These are phyloP conservation scores for Astropecten irregularis DNA, from an alignment of 53 echinoderm and acorn worm species.

Conservation along the genomic window DNA sequence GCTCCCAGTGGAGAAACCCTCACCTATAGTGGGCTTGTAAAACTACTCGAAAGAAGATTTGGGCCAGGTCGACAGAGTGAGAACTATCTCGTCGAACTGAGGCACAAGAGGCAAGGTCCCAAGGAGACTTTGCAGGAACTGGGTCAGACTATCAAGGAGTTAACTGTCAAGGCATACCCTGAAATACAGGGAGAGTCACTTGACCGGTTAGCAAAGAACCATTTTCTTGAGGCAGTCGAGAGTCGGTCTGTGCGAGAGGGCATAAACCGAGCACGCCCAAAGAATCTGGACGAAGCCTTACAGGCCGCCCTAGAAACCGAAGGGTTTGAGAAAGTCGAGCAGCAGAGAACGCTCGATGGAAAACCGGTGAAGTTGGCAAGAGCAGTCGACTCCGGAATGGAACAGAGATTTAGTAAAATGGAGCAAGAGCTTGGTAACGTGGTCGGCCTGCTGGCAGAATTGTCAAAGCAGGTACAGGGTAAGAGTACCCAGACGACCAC, in stretches of 20 bases:
- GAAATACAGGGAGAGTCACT: not conserved
- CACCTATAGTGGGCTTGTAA: not conserved
- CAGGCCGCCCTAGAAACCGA: constrained; percentile 14
- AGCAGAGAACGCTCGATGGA: constrained; percentile 1
- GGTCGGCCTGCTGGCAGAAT: not conserved
- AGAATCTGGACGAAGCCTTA: constrained; percentile 2
- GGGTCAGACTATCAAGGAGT: not conserved
- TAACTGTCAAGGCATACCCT: not conserved
- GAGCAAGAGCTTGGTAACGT: not conserved
- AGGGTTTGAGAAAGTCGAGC: constrained; percentile 1
- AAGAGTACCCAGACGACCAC: not conserved
- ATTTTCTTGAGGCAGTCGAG: not conserved
- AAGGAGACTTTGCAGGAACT: not conserved
- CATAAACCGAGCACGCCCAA: not conserved
- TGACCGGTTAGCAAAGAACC: constrained; percentile 12
- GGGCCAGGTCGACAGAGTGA: not conserved
- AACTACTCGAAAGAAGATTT: not conserved
- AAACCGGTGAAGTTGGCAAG: constrained; percentile 22
- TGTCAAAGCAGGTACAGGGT: not conserved
- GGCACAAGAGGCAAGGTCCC: not conserved
- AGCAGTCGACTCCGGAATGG: not conserved
- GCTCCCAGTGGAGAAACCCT: not conserved
- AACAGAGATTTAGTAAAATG: not conserved
- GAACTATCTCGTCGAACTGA: not conserved
- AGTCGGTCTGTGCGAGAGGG: not conserved